phyloP scores from a whole-genome alignment of 1,140 invertebrate genomes.

The Drosophila aff. region DNA sequence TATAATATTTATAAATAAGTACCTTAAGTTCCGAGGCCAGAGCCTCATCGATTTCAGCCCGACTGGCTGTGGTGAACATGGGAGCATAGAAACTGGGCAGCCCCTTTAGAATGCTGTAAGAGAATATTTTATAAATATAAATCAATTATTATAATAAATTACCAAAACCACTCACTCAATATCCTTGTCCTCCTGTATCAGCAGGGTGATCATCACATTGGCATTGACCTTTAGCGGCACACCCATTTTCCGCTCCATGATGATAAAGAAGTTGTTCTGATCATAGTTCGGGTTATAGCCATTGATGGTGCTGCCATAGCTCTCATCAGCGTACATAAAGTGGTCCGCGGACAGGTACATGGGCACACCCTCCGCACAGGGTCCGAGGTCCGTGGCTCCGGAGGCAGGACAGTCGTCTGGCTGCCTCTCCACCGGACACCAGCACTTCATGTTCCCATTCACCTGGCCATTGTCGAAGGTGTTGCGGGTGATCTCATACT shows the following conservation, averaged over 20 bases:
- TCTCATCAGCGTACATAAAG: slow-evolving; percentile 92
- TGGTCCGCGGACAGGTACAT: slow-evolving; percentile 94
- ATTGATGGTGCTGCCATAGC: slow-evolving; percentile 87
- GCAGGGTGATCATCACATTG: slow-evolving; percentile 90
- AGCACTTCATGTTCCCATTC: slow-evolving; percentile 87
- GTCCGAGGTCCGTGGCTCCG: slow-evolving; percentile 88
- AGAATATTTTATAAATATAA: neutral
- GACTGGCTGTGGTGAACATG: slow-evolving; percentile 70
- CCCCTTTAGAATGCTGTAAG: slow-evolving; percentile 59
- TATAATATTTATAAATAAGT: neutral
- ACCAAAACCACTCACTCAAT: slow-evolving; percentile 86
- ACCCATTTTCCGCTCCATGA: slow-evolving; percentile 90
- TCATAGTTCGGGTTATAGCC: slow-evolving; percentile 90
- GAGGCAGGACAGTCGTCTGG: slow-evolving; percentile 84
- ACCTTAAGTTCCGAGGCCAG: slow-evolving; percentile 70
- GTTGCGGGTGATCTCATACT: slow-evolving; percentile 87
- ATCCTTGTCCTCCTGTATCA: slow-evolving; percentile 86
- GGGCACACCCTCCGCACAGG: slow-evolving; percentile 90
- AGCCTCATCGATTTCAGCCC: slow-evolving; percentile 55
- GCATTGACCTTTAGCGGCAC: slow-evolving; percentile 90
- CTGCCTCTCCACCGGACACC: slow-evolving; percentile 78
- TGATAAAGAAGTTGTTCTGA: slow-evolving; percentile 89
- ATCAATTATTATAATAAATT: neutral
- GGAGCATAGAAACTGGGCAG: slow-evolving; percentile 75
- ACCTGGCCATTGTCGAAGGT: slow-evolving; percentile 90